Evolutionary conservation across 2,888 invertebrate species (phyloP).

Genomic region (Kryphioiulus occultus): DNA sequence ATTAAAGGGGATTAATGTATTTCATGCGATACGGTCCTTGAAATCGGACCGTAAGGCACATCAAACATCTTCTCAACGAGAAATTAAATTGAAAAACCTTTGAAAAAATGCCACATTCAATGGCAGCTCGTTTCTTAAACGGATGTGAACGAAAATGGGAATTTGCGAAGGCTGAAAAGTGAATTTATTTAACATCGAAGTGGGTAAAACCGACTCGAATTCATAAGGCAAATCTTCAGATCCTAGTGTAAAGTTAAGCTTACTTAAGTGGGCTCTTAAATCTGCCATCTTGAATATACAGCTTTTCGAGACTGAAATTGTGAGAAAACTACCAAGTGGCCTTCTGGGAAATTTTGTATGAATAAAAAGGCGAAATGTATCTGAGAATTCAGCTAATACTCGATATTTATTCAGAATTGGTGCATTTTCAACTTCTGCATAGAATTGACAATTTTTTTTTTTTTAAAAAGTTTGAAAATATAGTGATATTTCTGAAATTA

Average conservation of each 20-base stretch:
- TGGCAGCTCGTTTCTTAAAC: background rate
- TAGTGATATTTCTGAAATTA: too few relatives aligned
- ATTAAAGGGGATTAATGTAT: background rate
- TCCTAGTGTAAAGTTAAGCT: background rate
- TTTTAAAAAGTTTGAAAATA: too few relatives aligned
- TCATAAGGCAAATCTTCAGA: background rate
- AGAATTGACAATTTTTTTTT: too few relatives aligned
- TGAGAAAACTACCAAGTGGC: background rate
- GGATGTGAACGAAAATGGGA: conserved; percentile 7
- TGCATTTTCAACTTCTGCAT: too few relatives aligned
- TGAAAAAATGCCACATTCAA: background rate
- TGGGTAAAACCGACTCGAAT: background rate
- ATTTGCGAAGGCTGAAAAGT: conserved; percentile 1
- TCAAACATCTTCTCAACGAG: background rate
- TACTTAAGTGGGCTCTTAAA: background rate
- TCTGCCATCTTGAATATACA: background rate
- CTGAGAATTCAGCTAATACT: too few relatives aligned
- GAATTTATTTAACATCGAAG: background rate
- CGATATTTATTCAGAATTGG: too few relatives aligned
- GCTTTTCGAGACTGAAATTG: too few relatives aligned
- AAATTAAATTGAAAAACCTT: background rate
- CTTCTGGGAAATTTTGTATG: background rate
- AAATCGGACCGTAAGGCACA: background rate
- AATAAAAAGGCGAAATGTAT: too few relatives aligned
- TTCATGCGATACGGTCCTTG: background rate